phyloP scores from a whole-genome alignment of 2,888 invertebrate genomes.

The Limnephilus lunatus region DNA sequence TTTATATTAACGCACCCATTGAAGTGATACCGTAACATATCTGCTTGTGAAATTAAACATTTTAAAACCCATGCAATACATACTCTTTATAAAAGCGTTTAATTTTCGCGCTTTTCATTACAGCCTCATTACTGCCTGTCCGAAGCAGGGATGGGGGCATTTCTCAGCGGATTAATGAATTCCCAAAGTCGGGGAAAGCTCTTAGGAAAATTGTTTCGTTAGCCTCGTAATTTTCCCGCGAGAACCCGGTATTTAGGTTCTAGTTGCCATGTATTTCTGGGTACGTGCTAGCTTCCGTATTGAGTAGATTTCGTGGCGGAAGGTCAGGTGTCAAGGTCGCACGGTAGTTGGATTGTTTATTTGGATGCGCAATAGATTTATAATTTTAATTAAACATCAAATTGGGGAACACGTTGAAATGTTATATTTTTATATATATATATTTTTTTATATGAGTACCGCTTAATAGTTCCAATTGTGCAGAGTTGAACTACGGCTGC shows the following conservation, averaged over 20 bases:
- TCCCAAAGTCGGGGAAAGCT: constrained; percentile 3
- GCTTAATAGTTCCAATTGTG: no score
- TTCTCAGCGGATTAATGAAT: constrained; percentile 17
- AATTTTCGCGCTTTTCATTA: neutral
- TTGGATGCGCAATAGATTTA: no score
- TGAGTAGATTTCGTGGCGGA: neutral
- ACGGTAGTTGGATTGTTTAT: neutral
- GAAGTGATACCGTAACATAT: neutral
- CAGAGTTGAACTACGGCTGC: no score
- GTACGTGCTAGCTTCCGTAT: neutral
- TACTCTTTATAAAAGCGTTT: neutral
- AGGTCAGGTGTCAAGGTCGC: neutral
- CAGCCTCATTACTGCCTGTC: neutral
- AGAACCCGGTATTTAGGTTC: neutral
- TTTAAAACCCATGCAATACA: neutral
- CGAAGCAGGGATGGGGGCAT: neutral
- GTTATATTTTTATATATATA: no score
- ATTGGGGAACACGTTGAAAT: no score
- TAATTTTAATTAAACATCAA: no score
- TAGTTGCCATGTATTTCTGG: neutral
- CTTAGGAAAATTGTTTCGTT: constrained; percentile 24
- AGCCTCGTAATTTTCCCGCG: neutral
- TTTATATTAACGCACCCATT: neutral
- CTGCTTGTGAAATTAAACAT: neutral
- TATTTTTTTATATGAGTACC: no score